A percentile compares a stretch with the other conserved stretches of the same genome.
Conservation (phyloP, 1,140 invertebrate species). For the Nixonia krombeini region DNA sequence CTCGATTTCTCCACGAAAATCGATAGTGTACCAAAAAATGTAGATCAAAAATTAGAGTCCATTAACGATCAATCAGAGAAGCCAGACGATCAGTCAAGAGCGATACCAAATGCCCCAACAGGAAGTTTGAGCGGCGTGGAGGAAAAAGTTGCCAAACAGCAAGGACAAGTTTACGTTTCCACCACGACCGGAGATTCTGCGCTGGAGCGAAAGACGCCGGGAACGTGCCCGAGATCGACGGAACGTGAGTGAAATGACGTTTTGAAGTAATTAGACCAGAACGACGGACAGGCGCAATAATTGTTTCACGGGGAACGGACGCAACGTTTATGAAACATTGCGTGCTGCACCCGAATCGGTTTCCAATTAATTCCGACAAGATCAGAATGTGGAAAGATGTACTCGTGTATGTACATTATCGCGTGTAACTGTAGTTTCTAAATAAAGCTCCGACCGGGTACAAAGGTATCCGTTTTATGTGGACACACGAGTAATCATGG, state of each 20-base stretch:
- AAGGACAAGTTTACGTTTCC: constrained; percentile 35
- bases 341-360: too few species aligned
- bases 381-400: too few species aligned
- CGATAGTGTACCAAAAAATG: constrained; percentile 52
- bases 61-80: constrained; percentile 59
- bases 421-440: too few species aligned
- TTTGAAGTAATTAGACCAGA: constrained; percentile 10
- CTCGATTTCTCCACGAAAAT: constrained; percentile 70
- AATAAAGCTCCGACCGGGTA: too few species aligned
- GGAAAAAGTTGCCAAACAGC: constrained; percentile 39
- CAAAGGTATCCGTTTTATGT: too few species aligned
- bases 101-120: constrained; percentile 71
- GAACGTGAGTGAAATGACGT: constrained; percentile 48
- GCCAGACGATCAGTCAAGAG: constrained; percentile 62
- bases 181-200: constrained; percentile 8
- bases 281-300: too few species aligned
- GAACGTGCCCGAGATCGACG: constrained; percentile 21
- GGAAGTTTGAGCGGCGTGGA: too few species aligned
- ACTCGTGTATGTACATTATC: too few species aligned
- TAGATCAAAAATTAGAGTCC: constrained; percentile 30
- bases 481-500: neutral
- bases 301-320: too few species aligned
- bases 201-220: constrained; percentile 23
- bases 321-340: too few species aligned
- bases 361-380: too few species aligned